Conservation (phyloP, 2,888 invertebrate species). For the Nephrotoma guestfalica region DNA sequence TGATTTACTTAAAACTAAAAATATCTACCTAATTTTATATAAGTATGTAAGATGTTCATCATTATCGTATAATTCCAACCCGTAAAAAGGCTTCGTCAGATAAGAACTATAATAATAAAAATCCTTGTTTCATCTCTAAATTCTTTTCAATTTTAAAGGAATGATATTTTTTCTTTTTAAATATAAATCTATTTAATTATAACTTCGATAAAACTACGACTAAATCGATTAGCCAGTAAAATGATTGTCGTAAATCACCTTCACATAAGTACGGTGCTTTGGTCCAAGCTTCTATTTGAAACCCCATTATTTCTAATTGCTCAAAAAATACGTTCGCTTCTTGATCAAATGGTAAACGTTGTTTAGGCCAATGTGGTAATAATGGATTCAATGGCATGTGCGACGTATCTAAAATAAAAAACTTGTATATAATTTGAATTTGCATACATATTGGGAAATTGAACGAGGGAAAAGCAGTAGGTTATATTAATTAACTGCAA, state of each 20-base stretch:
- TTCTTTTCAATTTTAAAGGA: background rate
- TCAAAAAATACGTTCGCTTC: slow-evolving; percentile 61
- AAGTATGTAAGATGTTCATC: background rate
- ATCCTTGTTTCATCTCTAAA: background rate
- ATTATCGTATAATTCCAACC: background rate
- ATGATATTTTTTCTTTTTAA: background rate
- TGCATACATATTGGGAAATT: background rate
- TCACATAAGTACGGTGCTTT: slow-evolving; percentile 93
- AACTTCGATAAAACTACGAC: slow-evolving; percentile 59
- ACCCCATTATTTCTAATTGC: slow-evolving; percentile 42
- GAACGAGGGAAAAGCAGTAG: background rate
- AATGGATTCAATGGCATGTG: slow-evolving; percentile 37
- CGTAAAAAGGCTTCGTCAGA: background rate
- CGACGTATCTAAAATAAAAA: slow-evolving; percentile 36
- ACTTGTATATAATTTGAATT: background rate
- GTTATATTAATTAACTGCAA: background rate
- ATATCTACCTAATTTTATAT: background rate
- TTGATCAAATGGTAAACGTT: slow-evolving; percentile 55
- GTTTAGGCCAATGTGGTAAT: slow-evolving; percentile 42
- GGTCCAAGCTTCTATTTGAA: slow-evolving; percentile 69
- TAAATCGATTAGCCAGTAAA: slow-evolving; percentile 83
- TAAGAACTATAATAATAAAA: background rate
- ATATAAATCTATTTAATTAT: background rate
- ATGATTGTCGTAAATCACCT: slow-evolving; percentile 82
- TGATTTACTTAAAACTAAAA: background rate